Conservation (phyloP, 2,888 invertebrate species). For the Ypsolopha scabrella region DNA sequence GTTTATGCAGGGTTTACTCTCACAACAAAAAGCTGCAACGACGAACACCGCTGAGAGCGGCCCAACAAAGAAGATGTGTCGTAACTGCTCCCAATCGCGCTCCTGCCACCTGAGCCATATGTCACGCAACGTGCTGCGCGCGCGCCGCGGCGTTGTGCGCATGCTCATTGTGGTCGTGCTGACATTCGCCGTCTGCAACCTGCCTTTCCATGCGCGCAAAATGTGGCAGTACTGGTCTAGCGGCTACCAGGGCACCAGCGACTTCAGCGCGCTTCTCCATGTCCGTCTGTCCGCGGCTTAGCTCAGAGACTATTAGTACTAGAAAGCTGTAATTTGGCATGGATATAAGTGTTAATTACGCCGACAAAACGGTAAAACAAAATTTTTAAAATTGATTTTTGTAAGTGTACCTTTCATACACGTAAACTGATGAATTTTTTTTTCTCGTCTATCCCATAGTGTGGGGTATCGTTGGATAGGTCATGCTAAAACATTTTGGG, state of each 20-base stretch:
- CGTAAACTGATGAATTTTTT: too few relatives aligned
- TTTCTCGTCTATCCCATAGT: too few relatives aligned
- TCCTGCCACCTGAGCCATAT: constrained; percentile 75
- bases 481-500: too few relatives aligned
- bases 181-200: constrained; percentile 89
- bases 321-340: too few relatives aligned
- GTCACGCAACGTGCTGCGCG: constrained; percentile 81
- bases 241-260: constrained; percentile 76
- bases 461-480: too few relatives aligned
- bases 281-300: too few relatives aligned
- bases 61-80: constrained; percentile 35
- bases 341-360: too few relatives aligned
- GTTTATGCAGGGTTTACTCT: background rate
- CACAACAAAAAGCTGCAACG: background rate
- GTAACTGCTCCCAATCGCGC: constrained; percentile 46
- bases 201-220: constrained; percentile 90
- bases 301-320: too few relatives aligned
- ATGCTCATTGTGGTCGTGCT: constrained; percentile 91
- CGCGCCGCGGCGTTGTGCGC: constrained; percentile 87
- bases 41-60: constrained; percentile 18
- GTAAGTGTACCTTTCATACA: too few relatives aligned
- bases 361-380: too few relatives aligned
- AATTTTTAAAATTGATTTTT: too few relatives aligned
- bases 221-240: constrained; percentile 88
- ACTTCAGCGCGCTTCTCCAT: constrained; percentile 81